Evolutionary conservation across 2,888 invertebrate genomes (phyloP), one percentile per base, ranked within the genome.

Genomic region (Megaustenia siamemsis): DNA sequence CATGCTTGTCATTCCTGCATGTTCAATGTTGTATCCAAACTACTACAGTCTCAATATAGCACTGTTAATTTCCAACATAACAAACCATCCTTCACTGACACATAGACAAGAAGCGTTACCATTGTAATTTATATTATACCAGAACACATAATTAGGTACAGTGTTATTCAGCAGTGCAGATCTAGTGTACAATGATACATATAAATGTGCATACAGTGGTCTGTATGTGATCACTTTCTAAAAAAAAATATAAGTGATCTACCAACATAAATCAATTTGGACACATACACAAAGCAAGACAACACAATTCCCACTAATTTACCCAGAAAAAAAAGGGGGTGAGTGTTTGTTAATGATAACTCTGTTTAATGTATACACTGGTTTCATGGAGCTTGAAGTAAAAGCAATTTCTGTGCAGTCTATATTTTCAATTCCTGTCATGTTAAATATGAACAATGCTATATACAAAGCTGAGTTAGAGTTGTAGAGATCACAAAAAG

Each of bases 381-480:
- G 32, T 10, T 63, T 63, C 15, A 10, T 18, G 1, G 28, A 45
- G 28, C n/a, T 43, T 43, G 5, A 43, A 71, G n/a, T 28, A 63
- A 2, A 63, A 63, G 12, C 43, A 71, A 40, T 43, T 6, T n/a
- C 43, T 10, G 43, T 71, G 43, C 8, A 38, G 8, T 38, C 69
- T 40, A 8, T 21, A 15, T 24, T 56, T 56, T 15, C 56, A 21
- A 69, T 43, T 43, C n/a, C 43, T 24, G 32, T 32, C 71, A 43
- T n/a, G 71, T 71, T 71, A 71, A 43, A 71, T 71, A 71, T 71
- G n/a, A n/a, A 12, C 28, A 15, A 43, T 32, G 40, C 43, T 71
- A 71, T 71, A 45, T 71, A 71, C 71, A 71, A 71, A 71, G 71
- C 71, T 71, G 71, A 71, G 71, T 71, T n/a, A 40, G n/a, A 71